A percentile compares a stretch with the other conserved stretches of the same genome.
phyloP scores from a whole-genome alignment of 2,888 invertebrate genomes.

The Sclerodermus sp. region DNA sequence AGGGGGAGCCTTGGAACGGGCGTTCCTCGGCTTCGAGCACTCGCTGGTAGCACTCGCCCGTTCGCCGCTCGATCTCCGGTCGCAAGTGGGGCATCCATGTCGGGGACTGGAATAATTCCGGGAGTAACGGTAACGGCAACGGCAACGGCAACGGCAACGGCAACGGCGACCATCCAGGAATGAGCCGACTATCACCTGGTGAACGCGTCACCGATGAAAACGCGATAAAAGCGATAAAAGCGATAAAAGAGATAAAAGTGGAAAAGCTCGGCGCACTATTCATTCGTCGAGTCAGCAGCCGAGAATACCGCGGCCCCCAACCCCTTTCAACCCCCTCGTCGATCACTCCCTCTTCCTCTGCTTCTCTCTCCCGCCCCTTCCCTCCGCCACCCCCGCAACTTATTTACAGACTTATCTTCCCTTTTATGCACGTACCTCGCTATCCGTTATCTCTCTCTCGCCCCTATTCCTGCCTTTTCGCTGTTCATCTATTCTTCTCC shows the following conservation, averaged over 20 bases:
- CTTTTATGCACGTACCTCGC: background rate
- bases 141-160: background rate
- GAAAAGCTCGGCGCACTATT: background rate
- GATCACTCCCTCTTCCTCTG: constrained; percentile 1
- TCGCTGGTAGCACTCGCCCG: too few species aligned
- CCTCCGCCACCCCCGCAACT: background rate
- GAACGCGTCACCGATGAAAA: background rate
- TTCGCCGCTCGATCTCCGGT: background rate
- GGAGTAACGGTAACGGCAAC: background rate
- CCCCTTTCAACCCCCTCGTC: background rate
- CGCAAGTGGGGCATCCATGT: background rate
- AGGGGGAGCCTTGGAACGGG: too few species aligned
- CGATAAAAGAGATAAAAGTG: background rate
- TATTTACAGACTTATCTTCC: background rate
- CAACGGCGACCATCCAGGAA: background rate
- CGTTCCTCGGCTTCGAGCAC: too few species aligned
- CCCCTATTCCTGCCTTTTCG: background rate
- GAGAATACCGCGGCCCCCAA: background rate
- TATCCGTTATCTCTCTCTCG: background rate
- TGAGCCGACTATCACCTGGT: background rate
- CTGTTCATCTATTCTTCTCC: constrained; percentile 3
- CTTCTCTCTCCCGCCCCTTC: background rate
- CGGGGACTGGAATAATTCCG: background rate
- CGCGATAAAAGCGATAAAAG: background rate
- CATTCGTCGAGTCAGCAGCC: background rate